Conservation (phyloP, 2,113 vertebrate species). For the Rousettus leschenaultii region DNA sequence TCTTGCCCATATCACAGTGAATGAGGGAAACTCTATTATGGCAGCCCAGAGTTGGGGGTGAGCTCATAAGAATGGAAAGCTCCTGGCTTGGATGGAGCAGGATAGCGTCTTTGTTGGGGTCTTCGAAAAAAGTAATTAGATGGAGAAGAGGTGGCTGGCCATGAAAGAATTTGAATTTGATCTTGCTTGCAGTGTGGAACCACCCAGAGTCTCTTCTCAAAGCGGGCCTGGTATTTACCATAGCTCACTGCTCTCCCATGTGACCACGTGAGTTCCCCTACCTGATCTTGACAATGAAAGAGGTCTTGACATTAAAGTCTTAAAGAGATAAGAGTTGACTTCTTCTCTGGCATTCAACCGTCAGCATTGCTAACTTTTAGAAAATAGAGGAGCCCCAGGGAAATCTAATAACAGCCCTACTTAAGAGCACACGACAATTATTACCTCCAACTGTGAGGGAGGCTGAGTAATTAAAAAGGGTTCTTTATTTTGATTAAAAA, state of each 20-base stretch:
- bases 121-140: neutral
- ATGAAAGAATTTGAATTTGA: neutral
- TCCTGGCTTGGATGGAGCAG: neutral
- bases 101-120: neutral
- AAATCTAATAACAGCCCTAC: constrained; percentile 86
- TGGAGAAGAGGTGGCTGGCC: neutral
- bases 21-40: neutral
- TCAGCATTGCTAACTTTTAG: constrained; percentile 78
- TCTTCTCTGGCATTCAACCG: constrained; percentile 71
- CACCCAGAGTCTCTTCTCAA: neutral
- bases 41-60: neutral
- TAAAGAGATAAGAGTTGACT: constrained; percentile 66
- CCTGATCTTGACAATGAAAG: neutral
- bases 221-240: no score
- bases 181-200: neutral
- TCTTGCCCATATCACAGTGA: neutral
- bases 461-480: constrained; percentile 88
- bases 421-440: constrained; percentile 86
- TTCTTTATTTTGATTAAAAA: constrained; percentile 90
- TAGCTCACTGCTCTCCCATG: neutral
- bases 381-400: constrained; percentile 85
- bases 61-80: neutral
- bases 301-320: neutral
- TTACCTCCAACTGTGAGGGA: constrained; percentile 87
- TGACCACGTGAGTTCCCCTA: neutral